A percentile compares a stretch with the other conserved stretches of the same genome.
Evolutionary conservation across 2,113 vertebrate genomes (phyloP).

Genomic region (Pluvialis apricaria): DNA sequence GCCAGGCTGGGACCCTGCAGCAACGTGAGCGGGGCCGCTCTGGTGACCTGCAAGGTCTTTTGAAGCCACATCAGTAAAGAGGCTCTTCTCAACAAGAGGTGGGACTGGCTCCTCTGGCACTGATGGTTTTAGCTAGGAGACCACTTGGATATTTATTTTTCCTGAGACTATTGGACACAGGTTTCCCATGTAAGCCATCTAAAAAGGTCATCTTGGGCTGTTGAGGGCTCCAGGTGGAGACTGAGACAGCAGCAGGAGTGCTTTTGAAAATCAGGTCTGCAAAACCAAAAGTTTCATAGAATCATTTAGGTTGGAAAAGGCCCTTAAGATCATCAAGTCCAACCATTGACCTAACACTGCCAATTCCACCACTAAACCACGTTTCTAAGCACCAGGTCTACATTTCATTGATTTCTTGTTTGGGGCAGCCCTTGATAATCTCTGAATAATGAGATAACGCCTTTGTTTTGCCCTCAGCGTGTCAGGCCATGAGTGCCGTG

Average conservation of each 20-base stretch:
- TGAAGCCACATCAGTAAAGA: not conserved
- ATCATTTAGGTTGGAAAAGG: not conserved
- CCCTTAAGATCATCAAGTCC: not conserved
- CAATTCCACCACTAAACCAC: not conserved
- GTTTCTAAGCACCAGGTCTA: not conserved
- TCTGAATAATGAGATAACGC: not conserved
- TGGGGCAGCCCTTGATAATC: not conserved
- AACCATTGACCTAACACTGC: not conserved
- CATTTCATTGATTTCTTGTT: not conserved
- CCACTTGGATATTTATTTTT: not conserved
- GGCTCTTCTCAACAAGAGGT: not conserved
- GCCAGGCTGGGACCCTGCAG: not conserved
- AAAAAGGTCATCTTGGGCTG: not conserved
- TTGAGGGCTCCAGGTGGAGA: not conserved
- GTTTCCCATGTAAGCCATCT: not conserved
- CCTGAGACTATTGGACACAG: not conserved
- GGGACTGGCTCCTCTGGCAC: not conserved
- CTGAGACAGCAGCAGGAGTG: not conserved
- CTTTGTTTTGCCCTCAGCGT: not conserved
- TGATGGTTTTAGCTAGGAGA: not conserved
- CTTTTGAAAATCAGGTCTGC: not conserved
- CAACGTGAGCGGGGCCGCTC: accelerated
- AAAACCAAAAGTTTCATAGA: not conserved
- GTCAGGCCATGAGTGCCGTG: not conserved
- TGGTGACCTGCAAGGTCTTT: not conserved